phyloP scores from a whole-genome alignment of 2,113 vertebrate species.

The Pelusios castaneus region DNA sequence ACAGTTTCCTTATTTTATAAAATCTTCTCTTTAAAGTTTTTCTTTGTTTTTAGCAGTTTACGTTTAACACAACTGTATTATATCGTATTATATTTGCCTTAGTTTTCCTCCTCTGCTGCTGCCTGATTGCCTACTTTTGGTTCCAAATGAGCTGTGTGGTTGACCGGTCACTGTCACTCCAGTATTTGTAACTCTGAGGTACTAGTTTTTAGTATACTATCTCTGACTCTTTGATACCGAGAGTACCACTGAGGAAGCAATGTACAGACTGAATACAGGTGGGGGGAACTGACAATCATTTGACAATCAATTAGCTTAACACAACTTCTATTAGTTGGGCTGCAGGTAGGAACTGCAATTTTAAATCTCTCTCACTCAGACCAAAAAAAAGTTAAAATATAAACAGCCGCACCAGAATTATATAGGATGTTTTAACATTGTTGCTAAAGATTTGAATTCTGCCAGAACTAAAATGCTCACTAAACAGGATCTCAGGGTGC shows the following conservation, averaged over 20 bases:
- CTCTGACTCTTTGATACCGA: not conserved
- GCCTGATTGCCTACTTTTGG: too few species aligned
- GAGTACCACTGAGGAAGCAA: not conserved
- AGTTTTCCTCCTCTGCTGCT: too few species aligned
- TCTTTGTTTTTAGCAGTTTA: too few species aligned
- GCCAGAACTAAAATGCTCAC: rapidly evolving
- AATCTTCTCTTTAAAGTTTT: too few species aligned
- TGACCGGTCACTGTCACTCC: too few species aligned
- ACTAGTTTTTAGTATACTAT: not conserved
- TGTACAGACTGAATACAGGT: not conserved
- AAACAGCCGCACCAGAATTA: not conserved
- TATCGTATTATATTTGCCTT: too few species aligned
- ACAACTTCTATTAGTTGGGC: not conserved
- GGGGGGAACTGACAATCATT: not conserved
- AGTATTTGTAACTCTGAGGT: too few species aligned
- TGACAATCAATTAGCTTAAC: not conserved
- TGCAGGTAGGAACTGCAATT: not conserved
- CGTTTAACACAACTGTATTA: too few species aligned
- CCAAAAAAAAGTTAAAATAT: not conserved
- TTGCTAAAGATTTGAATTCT: not conserved
- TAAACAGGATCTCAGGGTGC: not conserved
- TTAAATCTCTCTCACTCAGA: not conserved
- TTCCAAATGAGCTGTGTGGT: too few species aligned
- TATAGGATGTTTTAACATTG: rapidly evolving
- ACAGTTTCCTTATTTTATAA: too few species aligned